phyloP scores from a whole-genome alignment of 2,113 vertebrate genomes.

The Tichodroma muraria region DNA sequence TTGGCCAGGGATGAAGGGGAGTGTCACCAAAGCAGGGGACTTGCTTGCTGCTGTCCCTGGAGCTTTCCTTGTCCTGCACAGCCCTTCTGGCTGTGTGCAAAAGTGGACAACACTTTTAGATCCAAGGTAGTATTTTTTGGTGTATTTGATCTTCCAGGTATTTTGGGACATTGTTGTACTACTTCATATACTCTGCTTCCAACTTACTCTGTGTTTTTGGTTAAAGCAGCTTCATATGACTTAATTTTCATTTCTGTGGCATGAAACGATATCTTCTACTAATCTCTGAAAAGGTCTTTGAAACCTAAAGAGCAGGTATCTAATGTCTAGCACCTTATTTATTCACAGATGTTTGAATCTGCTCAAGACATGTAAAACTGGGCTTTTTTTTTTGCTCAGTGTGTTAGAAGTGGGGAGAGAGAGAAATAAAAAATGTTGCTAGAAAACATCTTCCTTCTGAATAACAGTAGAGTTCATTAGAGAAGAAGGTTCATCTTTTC shows the following conservation, averaged over 20 bases:
- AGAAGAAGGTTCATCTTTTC: conserved; percentile 14
- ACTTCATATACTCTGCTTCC: not conserved
- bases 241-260: not conserved
- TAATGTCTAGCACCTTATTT: not conserved
- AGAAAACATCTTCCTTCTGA: conserved; percentile 34
- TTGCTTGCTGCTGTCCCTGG: not conserved
- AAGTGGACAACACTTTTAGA: not conserved
- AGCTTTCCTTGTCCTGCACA: not conserved
- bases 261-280: not conserved
- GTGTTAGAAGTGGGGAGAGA: not conserved
- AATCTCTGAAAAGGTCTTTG: not conserved
- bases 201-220: not conserved
- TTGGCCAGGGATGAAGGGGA: not conserved
- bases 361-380: not conserved
- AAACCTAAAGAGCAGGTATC: not conserved
- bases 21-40: fast-evolving
- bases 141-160: not conserved
- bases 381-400: not conserved
- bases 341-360: not conserved
- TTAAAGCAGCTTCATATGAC: not conserved
- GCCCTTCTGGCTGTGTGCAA: not conserved
- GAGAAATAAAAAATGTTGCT: not conserved
- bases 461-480: conserved; percentile 25
- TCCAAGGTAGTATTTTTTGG: not conserved
- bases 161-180: fast-evolving